Conservation (phyloP, 2,888 invertebrate genomes). For the Oligia strigilis region DNA sequence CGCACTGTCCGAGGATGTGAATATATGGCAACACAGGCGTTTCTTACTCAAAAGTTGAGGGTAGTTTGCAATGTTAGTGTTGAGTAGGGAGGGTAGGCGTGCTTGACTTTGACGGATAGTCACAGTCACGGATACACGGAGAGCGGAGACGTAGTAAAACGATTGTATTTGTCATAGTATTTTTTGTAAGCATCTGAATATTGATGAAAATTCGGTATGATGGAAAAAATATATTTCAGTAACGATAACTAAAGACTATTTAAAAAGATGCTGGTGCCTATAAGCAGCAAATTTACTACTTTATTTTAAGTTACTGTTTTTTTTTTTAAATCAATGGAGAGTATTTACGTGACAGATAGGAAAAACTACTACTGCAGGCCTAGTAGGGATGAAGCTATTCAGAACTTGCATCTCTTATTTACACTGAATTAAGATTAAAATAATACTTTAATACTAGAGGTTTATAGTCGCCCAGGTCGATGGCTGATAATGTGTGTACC, state of each 20-base stretch:
- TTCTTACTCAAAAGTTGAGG: constrained; percentile 63
- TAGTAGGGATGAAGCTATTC: neutral
- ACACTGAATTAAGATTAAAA: neutral
- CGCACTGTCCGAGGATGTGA: constrained; percentile 64
- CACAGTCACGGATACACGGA: neutral
- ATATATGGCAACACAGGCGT: constrained; percentile 61
- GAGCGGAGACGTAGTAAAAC: neutral
- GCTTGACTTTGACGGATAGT: neutral
- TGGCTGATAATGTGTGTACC: too few species aligned
- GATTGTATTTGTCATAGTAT: neutral
- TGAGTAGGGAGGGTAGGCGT: constrained; percentile 35
- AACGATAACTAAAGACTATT: neutral
- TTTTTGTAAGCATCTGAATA: too few species aligned
- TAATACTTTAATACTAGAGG: too few species aligned
- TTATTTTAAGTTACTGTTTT: neutral
- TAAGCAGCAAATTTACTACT: too few species aligned
- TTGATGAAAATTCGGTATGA: neutral
- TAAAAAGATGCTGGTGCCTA: neutral
- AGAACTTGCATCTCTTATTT: neutral
- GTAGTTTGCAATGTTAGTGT: constrained; percentile 50
- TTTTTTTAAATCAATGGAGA: neutral
- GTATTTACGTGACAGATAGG: neutral
- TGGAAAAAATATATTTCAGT: neutral
- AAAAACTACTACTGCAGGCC: neutral
- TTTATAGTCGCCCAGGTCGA: too few species aligned